Evolutionary conservation across 2,113 vertebrate genomes (phyloP), one percentile per base, ranked within the genome.

Genomic region (Lamprologus callipterus): DNA sequence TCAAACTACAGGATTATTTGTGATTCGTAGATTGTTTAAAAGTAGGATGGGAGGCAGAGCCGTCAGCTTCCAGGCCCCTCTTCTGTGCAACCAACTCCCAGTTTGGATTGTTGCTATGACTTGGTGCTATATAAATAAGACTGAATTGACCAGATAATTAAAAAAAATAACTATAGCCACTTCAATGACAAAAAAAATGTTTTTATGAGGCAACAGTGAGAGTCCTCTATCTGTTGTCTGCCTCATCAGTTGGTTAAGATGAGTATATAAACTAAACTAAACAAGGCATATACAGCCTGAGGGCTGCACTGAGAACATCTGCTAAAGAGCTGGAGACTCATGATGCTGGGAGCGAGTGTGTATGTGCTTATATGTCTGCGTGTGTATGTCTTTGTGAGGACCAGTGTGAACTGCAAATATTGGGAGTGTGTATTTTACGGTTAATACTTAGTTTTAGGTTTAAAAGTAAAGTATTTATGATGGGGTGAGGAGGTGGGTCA

Each of bases 221-320:
- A 87, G 54, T 80, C 42, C 17, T 37, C 45, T 89, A 26, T 87
- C 11, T 87, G 86, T 85, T 58, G 63, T 89, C 75, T 87, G 87
- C 63, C 84, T 82, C 78, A 85, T 90, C 80, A 84, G 63, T 80
- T 87, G 53, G 28, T 86, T 80, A 82, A 58, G 53, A 87, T 58
- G 35, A 54, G 45, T 81, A 73, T 73, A 73, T 80, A 58, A 87
- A 88, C 31, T 75, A 86, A 90, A 90, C 82, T 84, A 82, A 87
- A 85, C 68, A 83, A 73, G 75, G 19, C 45, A 65, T 21, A 65
- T 21, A n/a, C 55, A 60, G 87, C 93, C 87, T 4, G 70, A 89
- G 78, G 90, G 84, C 84, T 83, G 51, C 2, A 4, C 75, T 85
- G 82, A 85, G 70, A 92, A 88, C 88, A 93, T 91, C 85, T 93